phyloP scores from a whole-genome alignment of 1,140 invertebrate genomes.

The Mamestra configurata region DNA sequence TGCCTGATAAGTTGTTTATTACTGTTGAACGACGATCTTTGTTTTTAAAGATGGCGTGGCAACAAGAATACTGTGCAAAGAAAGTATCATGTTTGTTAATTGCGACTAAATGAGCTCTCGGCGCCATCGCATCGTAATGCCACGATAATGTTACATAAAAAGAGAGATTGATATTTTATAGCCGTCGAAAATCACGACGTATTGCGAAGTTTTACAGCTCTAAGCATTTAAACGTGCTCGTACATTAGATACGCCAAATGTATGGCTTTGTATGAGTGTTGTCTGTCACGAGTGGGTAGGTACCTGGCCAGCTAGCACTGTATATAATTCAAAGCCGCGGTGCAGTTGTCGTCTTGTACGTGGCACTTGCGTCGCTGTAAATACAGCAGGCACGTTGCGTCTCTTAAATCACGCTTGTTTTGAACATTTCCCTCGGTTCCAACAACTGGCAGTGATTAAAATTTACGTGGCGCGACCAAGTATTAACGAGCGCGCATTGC shows the following conservation, averaged over 20 bases:
- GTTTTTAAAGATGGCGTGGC: background rate
- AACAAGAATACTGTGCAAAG: background rate
- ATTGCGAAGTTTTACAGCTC: slow-evolving; percentile 2
- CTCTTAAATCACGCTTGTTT: slow-evolving; percentile 84
- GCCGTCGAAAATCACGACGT: slow-evolving; percentile 3
- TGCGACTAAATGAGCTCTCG: background rate
- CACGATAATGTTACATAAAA: slow-evolving; percentile 13
- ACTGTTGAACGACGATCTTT: background rate
- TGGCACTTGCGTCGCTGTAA: slow-evolving; percentile 59
- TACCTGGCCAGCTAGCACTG: background rate
- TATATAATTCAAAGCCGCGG: slow-evolving; percentile 13
- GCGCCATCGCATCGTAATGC: background rate
- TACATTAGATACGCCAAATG: slow-evolving; percentile 11
- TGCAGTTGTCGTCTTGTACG: slow-evolving; percentile 38
- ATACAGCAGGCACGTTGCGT: slow-evolving; percentile 71
- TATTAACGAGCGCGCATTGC: slow-evolving; percentile 83
- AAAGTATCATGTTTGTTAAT: slow-evolving; percentile 4
- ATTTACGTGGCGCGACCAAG: slow-evolving; percentile 85
- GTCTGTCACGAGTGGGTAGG: slow-evolving; percentile 2
- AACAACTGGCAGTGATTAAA: slow-evolving; percentile 87
- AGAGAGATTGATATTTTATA: slow-evolving; percentile 26
- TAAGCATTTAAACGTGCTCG: background rate
- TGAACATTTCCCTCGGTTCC: slow-evolving; percentile 80
- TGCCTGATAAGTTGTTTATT: slow-evolving; percentile 10
- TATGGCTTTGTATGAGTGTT: slow-evolving; percentile 5